Base-by-base conservation (phyloP, 1,140 invertebrate genomes). In the Schlechtendalia chinensis region DNA sequence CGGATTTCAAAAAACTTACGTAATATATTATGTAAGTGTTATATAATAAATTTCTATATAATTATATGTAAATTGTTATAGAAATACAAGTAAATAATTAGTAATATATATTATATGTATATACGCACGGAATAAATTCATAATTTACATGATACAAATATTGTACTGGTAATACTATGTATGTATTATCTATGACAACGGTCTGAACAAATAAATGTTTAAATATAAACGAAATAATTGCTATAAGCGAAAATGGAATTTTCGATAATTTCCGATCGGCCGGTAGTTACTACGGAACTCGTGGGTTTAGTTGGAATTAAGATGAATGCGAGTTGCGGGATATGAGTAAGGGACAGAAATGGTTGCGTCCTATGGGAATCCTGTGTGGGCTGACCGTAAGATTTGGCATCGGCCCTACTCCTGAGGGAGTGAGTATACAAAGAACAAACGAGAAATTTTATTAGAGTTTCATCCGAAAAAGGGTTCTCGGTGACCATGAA, bases 381-480 rank as follows among this genome's bases (percentile, higher is more conserved):
- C 32, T 1, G 45, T 4, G 22, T 11, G 45, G 22, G 22, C 14
- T 19, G 56, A 39, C 19, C 74, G 54, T 58, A 27, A 77, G 74
- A 77, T 59, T 77, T 59, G 54, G 29, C 74, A 24, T 24, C 6
- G 32, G 32, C 19, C 29, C 16, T 24, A 45, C 12, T 50, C 67
- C 45, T 22, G 2, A 5, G 45, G 67, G 45, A 50, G 14, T 69
- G 67, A 50, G 14, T 69, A 16, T 16, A 32, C 11, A 14, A 47
- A 69, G 65, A 69, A 69, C 65, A 69, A 69, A 50, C 45, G 45
- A 69, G 3, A 59, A 59, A 58, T 58, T 77, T 77, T 59, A 47
- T 77, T 24, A n/a, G 29, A 22, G 74, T 56, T 47, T 6, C 17
- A 14, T 59, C 14, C 54, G 32, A 14, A 77, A 59, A 8, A 45